A percentile compares a stretch with the other conserved stretches of the same genome.
phyloP scores from a whole-genome alignment of 2,797 vertebrate species.

The Dicrostonyx torquatus region DNA sequence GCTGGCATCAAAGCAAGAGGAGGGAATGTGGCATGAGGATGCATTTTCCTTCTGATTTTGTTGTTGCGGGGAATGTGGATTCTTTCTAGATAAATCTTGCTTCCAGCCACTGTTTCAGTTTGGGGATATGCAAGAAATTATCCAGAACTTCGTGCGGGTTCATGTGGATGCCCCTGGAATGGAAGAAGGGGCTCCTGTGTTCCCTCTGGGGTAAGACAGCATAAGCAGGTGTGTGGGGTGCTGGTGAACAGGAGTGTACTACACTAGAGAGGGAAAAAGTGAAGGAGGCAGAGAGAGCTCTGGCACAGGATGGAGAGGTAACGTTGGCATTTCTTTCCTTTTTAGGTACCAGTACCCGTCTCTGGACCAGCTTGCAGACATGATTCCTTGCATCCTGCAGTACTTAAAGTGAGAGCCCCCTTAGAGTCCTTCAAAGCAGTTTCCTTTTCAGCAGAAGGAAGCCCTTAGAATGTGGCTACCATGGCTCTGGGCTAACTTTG shows the following conservation, averaged over 20 bases:
- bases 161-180: constrained; percentile 94
- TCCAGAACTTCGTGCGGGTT: constrained; percentile 94
- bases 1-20: neutral
- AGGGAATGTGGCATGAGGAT: neutral
- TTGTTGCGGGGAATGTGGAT: constrained; percentile 49
- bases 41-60: constrained; percentile 51
- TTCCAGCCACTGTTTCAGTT: constrained; percentile 93
- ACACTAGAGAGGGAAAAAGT: neutral
- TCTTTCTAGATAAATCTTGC: constrained; percentile 92
- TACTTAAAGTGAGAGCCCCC: constrained; percentile 92
- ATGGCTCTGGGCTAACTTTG: neutral
- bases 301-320: neutral
- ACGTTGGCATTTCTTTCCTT: neutral
- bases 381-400: constrained; percentile 93
- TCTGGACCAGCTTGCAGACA: constrained; percentile 94
- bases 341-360: constrained; percentile 92
- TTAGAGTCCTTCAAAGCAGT: neutral
- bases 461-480: neutral
- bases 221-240: neutral
- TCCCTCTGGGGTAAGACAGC: constrained; percentile 89
- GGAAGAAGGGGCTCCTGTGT: constrained; percentile 91
- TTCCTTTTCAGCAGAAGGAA: neutral
- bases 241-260: neutral
- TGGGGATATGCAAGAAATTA: constrained; percentile 96
- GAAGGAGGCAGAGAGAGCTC: neutral